A percentile compares a stretch with the other conserved stretches of the same genome.
Evolutionary conservation across 2,888 invertebrate genomes (phyloP).

Genomic region (Auanema freiburgensis): DNA sequence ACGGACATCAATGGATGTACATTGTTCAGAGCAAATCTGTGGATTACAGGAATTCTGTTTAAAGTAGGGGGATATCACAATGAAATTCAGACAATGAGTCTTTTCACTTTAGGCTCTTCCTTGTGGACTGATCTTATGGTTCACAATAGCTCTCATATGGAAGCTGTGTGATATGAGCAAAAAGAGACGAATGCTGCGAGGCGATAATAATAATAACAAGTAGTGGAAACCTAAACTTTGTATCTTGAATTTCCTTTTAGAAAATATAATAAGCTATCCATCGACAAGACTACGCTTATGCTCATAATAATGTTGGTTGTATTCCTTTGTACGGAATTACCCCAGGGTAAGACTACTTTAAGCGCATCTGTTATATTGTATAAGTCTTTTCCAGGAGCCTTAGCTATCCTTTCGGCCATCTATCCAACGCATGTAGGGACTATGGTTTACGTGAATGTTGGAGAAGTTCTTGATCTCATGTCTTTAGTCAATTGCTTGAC

Average conservation of each 20-base stretch:
- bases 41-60: constrained; percentile 62
- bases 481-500: constrained; percentile 51
- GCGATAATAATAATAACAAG: constrained; percentile 26
- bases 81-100: neutral
- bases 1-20: constrained; percentile 48
- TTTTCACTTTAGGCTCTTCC: constrained; percentile 40
- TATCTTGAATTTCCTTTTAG: neutral
- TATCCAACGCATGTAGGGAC: constrained; percentile 54
- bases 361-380: neutral
- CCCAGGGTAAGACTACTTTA: constrained; percentile 35
- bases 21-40: constrained; percentile 59
- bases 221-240: neutral
- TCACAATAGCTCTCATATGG: constrained; percentile 49
- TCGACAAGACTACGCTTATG: constrained; percentile 52
- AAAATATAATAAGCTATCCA: constrained; percentile 8
- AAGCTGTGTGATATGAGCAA: constrained; percentile 49
- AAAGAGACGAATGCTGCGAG: constrained; percentile 41
- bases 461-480: constrained; percentile 51
- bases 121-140: constrained; percentile 47
- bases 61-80: constrained; percentile 35
- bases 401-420: constrained; percentile 50
- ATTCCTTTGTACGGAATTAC: constrained; percentile 51
- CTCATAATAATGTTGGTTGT: constrained; percentile 52
- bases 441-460: constrained; percentile 49
- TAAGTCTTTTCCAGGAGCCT: constrained; percentile 27